Percentiles rank a stretch among this genome's conserved stretches.
Evolutionary conservation across 2,113 vertebrate species (phyloP).

Genomic region (Clarias magur): DNA sequence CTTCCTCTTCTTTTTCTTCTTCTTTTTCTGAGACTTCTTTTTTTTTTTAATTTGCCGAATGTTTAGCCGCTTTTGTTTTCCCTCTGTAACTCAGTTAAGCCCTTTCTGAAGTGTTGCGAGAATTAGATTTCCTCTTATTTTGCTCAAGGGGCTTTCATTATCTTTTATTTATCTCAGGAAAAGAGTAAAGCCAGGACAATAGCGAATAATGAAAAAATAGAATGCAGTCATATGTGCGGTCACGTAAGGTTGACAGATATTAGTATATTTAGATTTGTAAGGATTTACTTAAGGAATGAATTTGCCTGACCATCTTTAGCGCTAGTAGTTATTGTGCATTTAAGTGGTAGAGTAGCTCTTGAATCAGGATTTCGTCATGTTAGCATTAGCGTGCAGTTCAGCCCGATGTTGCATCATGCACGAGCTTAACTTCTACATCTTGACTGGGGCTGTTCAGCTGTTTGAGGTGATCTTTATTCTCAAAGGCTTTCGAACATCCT

Average conservation of each 20-base stretch:
- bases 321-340: not conserved
- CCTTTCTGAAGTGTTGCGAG: slow-evolving; percentile 56
- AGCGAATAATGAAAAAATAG: slow-evolving; percentile 48
- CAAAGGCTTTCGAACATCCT: not conserved
- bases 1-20: not conserved
- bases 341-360: not conserved
- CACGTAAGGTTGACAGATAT: slow-evolving; percentile 55
- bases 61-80: slow-evolving; percentile 29
- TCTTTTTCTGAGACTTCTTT: not conserved
- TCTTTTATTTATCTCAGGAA: slow-evolving; percentile 65
- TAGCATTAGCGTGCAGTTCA: not conserved
- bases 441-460: not conserved
- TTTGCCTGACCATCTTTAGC: slow-evolving; percentile 5
- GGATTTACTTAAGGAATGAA: slow-evolving; percentile 56
- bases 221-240: slow-evolving; percentile 58
- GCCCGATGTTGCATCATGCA: not conserved
- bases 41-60: slow-evolving; percentile 42
- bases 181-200: slow-evolving; percentile 45
- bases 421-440: not conserved
- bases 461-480: not conserved
- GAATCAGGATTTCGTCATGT: not conserved
- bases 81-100: slow-evolving; percentile 51
- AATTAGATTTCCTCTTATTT: slow-evolving; percentile 60
- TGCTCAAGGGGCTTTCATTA: slow-evolving; percentile 63
- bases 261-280: slow-evolving; percentile 54